Base-by-base conservation (phyloP, 2,888 invertebrate species). In the Athalia rosae region DNA sequence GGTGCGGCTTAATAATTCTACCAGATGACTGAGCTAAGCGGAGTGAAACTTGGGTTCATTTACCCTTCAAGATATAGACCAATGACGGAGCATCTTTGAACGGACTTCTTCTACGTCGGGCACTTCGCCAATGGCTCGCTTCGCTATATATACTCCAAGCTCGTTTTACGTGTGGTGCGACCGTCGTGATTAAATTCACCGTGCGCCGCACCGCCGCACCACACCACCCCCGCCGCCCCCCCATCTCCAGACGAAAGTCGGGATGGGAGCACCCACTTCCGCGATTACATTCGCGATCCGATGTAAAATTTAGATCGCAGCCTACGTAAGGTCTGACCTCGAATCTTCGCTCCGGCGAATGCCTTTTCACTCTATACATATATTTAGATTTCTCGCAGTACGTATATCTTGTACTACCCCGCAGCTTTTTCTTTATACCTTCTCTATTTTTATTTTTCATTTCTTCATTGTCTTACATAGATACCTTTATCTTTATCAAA, bases 201-300 rank as follows among this genome's bases (percentile, higher is more conserved):
- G 48, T 48, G 71, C 71, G 71, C 71, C 15, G 15, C n/a, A n/a
- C 53, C 61, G 61, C 28, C 9, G n/a, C n/a, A n/a, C n/a, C n/a
- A n/a, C n/a, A 28, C 28, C 28, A 28, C 28, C 28, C 28, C 28
- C 28, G 28, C 28, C 28, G 28, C 28, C 28, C 28, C 61, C 71
- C 56, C 69, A 61, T 62, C 74, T 62, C 61, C 62, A 62, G 74
- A 74, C 59, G 50, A 7, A 9, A 61, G 50, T 28, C 13, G 50
- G 13, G 56, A 45, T n/a, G 74, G 74, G 61, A 47, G 74, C 74
- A 11, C 74, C 74, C 62, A 74, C 74, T 74, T 74, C 62, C 74
- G 74, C 74, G 74, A 74, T 74, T 74, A 74, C 74, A 74, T 74
- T 74, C 62, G 74, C 74, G 74, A 74, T 74, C 74, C 61, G 74